Percentiles rank a stretch among this genome's conserved stretches.
These are phyloP conservation scores for Erpobdella octoculata DNA, from an alignment of 2,888 invertebrate genomes.

Conservation along the genomic window DNA sequence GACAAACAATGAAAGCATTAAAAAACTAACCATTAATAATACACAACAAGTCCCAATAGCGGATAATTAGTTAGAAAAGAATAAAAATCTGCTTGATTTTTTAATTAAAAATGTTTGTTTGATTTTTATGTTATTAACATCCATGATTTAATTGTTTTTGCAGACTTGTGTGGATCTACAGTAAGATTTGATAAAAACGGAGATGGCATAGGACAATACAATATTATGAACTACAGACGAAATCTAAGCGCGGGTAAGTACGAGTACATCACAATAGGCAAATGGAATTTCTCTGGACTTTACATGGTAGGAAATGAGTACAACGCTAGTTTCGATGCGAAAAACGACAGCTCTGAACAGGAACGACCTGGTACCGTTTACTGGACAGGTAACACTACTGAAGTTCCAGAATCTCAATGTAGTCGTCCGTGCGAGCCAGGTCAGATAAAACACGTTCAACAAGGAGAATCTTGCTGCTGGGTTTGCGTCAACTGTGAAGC, in stretches of 20 bases:
- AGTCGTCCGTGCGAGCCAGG: conserved; percentile 51
- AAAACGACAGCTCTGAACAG: conserved; percentile 52
- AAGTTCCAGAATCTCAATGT: conserved; percentile 52
- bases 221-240: conserved; percentile 54
- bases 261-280: conserved; percentile 48
- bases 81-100: not conserved
- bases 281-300: conserved; percentile 54
- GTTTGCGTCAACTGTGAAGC: conserved; percentile 47
- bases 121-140: not conserved
- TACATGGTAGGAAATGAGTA: too few species aligned
- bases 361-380: conserved; percentile 37
- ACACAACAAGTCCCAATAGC: too few species aligned
- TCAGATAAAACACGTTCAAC: conserved; percentile 51
- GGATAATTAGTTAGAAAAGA: too few species aligned
- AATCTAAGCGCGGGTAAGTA: conserved; percentile 43
- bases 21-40: too few species aligned
- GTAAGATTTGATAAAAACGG: conserved; percentile 57
- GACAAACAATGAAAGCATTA: too few species aligned
- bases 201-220: conserved; percentile 54
- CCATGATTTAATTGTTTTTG: too few species aligned
- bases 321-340: not conserved
- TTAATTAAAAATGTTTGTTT: not conserved
- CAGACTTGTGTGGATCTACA: conserved; percentile 63
- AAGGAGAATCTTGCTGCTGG: conserved; percentile 54
- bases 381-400: conserved; percentile 51